Percentiles rank a stretch among this genome's conserved stretches.
Conservation (phyloP, 2,888 invertebrate species). For the Tenthredo distinguenda region DNA sequence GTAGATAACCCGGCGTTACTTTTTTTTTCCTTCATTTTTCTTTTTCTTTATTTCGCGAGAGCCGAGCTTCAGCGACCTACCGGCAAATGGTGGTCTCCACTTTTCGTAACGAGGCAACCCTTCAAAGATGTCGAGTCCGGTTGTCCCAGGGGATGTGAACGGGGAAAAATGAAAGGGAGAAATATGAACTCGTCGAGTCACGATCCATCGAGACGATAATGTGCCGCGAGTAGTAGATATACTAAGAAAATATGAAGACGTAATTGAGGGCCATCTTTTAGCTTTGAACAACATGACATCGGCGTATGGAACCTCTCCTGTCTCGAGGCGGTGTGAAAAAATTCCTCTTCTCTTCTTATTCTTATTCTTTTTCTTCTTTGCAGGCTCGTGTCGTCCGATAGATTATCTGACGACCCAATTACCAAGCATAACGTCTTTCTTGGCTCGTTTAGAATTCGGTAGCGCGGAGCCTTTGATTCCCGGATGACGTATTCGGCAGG, state of each 20-base stretch:
- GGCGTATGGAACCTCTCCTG: not conserved
- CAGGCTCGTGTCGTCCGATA: not conserved
- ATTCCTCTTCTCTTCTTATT: not conserved
- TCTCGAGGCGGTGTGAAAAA: not conserved
- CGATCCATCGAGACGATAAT: slow-evolving; percentile 12
- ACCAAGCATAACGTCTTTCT: slow-evolving; percentile 14
- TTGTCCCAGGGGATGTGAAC: not conserved
- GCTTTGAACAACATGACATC: not conserved
- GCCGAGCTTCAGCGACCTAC: not conserved
- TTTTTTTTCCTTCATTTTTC: not conserved
- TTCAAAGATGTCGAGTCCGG: slow-evolving; percentile 19
- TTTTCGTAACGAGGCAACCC: slow-evolving; percentile 24
- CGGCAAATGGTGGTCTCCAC: not conserved
- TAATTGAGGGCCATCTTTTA: not conserved
- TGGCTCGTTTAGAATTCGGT: slow-evolving; percentile 42
- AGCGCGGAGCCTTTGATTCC: slow-evolving; percentile 37
- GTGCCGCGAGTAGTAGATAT: not conserved
- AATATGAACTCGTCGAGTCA: not conserved
- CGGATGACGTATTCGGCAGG: slow-evolving; percentile 32
- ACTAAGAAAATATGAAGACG: slow-evolving; percentile 12
- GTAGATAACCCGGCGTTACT: not conserved
- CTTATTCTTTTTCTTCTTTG: not conserved
- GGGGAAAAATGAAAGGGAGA: not conserved
- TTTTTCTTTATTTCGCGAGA: not conserved
- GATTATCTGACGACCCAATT: slow-evolving; percentile 34